Conservation (phyloP, 2,797 vertebrate species). For the Labeo calbasu region DNA sequence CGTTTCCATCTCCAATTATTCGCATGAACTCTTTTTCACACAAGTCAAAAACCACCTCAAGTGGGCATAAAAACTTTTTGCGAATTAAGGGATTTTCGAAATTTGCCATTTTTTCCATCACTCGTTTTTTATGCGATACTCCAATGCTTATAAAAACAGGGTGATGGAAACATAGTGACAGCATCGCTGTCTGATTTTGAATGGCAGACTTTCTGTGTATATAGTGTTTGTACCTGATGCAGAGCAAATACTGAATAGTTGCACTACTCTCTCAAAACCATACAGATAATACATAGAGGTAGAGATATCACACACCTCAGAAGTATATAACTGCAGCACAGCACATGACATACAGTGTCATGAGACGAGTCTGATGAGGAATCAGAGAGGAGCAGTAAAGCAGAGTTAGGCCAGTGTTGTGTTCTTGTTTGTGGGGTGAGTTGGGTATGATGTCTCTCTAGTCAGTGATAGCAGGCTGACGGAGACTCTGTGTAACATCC, state of each 20-base stretch:
- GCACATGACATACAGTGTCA: neutral
- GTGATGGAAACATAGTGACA: no score
- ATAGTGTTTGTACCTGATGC: neutral
- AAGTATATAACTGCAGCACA: neutral
- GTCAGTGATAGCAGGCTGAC: constrained; percentile 10
- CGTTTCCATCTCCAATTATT: no score
- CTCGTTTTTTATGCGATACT: no score
- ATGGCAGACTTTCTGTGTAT: neutral
- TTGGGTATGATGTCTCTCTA: constrained; percentile 15
- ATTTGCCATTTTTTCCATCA: no score
- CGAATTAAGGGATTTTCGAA: no score
- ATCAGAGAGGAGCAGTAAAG: neutral
- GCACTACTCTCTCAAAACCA: neutral
- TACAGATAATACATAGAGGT: no score
- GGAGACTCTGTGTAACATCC: neutral
- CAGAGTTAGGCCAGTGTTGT: neutral
- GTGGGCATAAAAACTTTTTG: no score
- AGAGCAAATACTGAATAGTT: neutral
- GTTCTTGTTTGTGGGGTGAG: constrained; percentile 5
- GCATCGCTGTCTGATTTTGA: neutral
- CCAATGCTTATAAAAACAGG: no score
- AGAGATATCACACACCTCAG: neutral
- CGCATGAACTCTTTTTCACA: no score
- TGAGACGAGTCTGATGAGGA: neutral
- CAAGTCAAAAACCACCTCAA: no score